Conservation (phyloP, 2,113 vertebrate genomes). For the Ariopsis seemanni region DNA sequence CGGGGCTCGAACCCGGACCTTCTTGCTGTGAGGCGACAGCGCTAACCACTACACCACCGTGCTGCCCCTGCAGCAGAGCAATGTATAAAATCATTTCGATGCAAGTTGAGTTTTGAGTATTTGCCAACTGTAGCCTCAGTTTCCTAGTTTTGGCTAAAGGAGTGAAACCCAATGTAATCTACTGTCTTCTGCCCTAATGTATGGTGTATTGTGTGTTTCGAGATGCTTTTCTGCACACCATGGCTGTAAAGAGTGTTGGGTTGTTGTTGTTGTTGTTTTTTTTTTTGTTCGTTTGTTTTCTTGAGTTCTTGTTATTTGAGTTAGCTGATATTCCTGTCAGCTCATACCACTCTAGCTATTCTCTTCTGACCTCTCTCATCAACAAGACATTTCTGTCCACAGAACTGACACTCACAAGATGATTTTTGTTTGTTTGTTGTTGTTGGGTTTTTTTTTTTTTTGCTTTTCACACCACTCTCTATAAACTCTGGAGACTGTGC, state of each 20-base stretch:
- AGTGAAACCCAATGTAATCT: not conserved
- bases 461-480: not conserved
- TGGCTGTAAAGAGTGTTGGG: not conserved
- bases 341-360: not conserved
- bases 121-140: not conserved
- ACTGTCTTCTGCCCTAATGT: not conserved
- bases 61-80: not conserved
- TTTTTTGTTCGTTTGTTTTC: too few relatives aligned
- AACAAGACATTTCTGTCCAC: not conserved
- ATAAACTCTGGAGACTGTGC: not conserved
- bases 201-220: not conserved
- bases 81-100: not conserved
- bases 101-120: not conserved
- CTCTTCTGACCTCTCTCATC: not conserved
- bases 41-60: too few relatives aligned
- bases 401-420: not conserved
- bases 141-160: not conserved
- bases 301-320: not conserved
- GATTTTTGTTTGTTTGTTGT: not conserved
- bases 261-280: too few relatives aligned
- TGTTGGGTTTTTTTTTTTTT: not conserved
- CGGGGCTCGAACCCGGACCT: too few relatives aligned
- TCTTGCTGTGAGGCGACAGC: too few relatives aligned
- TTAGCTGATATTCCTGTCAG: not conserved
- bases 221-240: not conserved